These are phyloP conservation scores for Conus ventricosus DNA, from an alignment of 1,140 invertebrate species.

Conservation along the genomic window DNA sequence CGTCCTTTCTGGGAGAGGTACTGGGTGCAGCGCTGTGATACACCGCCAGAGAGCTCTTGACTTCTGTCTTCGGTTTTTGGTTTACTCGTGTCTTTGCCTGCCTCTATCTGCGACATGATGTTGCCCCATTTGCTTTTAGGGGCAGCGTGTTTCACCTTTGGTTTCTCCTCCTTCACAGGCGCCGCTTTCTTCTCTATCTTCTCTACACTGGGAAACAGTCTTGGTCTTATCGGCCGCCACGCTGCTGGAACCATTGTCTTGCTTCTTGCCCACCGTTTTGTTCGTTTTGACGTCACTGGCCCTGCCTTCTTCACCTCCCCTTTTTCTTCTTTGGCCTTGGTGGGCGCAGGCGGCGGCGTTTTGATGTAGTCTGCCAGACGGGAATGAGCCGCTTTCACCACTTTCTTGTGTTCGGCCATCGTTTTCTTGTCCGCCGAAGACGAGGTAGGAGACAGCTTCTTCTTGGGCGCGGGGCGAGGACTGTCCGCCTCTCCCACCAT, in stretches of 20 bases:
- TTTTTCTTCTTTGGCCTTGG: conserved; percentile 57
- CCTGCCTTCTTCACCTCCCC: conserved; percentile 47
- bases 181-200: conserved; percentile 32
- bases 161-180: conserved; percentile 48
- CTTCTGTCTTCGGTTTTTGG: conserved; percentile 70
- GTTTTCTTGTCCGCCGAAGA: conserved; percentile 37
- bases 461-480: conserved; percentile 39
- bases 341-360: conserved; percentile 54
- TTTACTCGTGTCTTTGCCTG: conserved; percentile 63
- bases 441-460: conserved; percentile 24
- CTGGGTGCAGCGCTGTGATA: conserved; percentile 53
- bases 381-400: conserved; percentile 68
- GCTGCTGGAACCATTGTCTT: conserved; percentile 22
- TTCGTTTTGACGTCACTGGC: conserved; percentile 40
- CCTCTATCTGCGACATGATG: conserved; percentile 73
- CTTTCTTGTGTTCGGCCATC: conserved; percentile 65
- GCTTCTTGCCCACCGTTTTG: conserved; percentile 47
- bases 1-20: background rate
- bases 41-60: conserved; percentile 70
- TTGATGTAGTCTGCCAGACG: conserved; percentile 69
- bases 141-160: conserved; percentile 66
- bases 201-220: conserved; percentile 22
- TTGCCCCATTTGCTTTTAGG: conserved; percentile 74
- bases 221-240: background rate
- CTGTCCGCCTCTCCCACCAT: background rate